Evolutionary conservation across 2,888 invertebrate species (phyloP).

Genomic region (Ditylenchus weischeri): DNA sequence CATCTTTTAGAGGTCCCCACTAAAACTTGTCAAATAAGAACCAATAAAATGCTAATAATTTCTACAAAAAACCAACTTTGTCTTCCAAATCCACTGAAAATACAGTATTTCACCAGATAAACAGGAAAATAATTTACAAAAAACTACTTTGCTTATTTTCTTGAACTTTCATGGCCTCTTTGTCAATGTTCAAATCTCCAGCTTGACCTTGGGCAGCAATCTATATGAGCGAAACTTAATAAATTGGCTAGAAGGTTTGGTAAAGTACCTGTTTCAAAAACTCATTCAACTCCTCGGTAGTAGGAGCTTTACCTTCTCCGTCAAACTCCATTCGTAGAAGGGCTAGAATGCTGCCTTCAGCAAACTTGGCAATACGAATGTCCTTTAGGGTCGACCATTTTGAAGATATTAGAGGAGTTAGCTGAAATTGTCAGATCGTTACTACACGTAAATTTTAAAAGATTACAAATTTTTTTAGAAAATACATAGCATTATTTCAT

Average conservation of each 20-base stretch:
- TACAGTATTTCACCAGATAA: not conserved
- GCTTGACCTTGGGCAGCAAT: constrained; percentile 22
- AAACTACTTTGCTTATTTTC: constrained; percentile 11
- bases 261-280: constrained; percentile 25
- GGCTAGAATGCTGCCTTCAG: constrained; percentile 29
- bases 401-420: constrained; percentile 15
- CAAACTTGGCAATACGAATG: constrained; percentile 25
- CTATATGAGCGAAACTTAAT: not conserved
- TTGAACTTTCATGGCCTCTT: constrained; percentile 12
- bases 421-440: not conserved
- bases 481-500: too few species aligned
- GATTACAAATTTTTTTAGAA: too few species aligned
- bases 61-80: not conserved
- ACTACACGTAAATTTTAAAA: not conserved
- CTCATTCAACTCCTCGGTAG: constrained; percentile 22
- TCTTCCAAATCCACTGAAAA: constrained; percentile 25
- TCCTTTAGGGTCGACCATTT: constrained; percentile 23
- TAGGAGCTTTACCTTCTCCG: constrained; percentile 26
- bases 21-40: too few species aligned
- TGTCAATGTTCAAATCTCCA: constrained; percentile 18
- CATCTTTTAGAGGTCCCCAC: constrained; percentile 24
- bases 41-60: too few species aligned
- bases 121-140: not conserved
- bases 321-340: constrained; percentile 32
- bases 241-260: not conserved